These are phyloP conservation scores for Resseliella maxima DNA, from an alignment of 2,888 invertebrate species.

Conservation along the genomic window DNA sequence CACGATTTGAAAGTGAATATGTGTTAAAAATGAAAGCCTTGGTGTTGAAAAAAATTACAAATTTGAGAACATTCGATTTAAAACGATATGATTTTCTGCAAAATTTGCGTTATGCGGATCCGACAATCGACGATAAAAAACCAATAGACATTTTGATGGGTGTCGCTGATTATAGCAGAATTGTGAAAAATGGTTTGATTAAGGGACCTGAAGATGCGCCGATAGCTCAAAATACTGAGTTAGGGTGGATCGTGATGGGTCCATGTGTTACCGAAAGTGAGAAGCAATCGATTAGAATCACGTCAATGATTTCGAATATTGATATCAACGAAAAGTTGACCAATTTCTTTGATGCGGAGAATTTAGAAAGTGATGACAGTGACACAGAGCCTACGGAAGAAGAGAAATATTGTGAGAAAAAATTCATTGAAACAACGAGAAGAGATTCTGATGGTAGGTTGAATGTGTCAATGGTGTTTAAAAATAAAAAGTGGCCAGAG, in stretches of 20 bases:
- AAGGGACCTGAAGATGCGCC: neutral
- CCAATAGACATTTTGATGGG: neutral
- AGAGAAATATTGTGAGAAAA: neutral
- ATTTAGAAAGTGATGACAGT: too few relatives aligned
- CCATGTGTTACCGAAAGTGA: neutral
- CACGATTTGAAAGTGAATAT: too few relatives aligned
- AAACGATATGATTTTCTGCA: too few relatives aligned
- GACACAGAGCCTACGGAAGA: too few relatives aligned
- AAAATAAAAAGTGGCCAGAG: too few relatives aligned
- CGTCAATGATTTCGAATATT: neutral
- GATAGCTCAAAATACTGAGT: neutral
- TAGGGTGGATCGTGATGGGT: neutral
- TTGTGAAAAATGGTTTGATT: neutral
- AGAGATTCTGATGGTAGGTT: too few relatives aligned
- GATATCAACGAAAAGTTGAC: neutral
- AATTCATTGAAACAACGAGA: neutral
- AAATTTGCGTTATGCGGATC: too few relatives aligned
- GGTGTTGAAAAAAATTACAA: too few relatives aligned
- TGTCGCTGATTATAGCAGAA: neutral
- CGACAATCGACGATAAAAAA: too few relatives aligned
- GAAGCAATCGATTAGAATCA: neutral
- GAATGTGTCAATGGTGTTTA: neutral
- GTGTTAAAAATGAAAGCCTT: too few relatives aligned
- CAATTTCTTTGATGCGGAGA: neutral
- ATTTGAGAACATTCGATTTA: too few relatives aligned